phyloP scores from a whole-genome alignment of 2,888 invertebrate genomes.

The Carabus problematicus region DNA sequence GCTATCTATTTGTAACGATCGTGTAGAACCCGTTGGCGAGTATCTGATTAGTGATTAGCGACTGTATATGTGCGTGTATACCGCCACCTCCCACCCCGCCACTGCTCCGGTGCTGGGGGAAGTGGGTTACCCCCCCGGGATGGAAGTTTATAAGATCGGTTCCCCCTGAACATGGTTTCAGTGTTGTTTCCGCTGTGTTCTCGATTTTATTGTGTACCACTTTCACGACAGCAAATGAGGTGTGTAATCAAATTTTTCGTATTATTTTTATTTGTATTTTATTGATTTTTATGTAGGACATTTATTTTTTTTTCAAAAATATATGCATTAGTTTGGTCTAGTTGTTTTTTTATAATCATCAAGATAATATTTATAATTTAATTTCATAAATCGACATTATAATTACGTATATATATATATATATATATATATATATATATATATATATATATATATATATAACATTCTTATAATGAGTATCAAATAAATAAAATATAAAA shows the following conservation, averaged over 20 bases:
- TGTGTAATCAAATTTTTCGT: conserved; percentile 32
- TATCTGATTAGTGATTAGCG: neutral
- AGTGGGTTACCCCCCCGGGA: conserved; percentile 38
- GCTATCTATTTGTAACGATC: conserved; percentile 33
- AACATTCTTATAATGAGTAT: too few species aligned
- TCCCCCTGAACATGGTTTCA: conserved; percentile 29
- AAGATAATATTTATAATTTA: neutral
- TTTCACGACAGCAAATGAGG: conserved; percentile 32
- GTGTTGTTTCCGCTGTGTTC: conserved; percentile 35
- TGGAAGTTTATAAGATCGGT: conserved; percentile 32
- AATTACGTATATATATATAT: neutral
- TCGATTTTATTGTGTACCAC: conserved; percentile 37
- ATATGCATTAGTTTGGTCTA: neutral
- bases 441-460: conserved; percentile 1
- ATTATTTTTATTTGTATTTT: neutral
- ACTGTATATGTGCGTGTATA: neutral
- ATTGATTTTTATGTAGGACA: neutral
- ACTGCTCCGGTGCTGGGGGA: conserved; percentile 14
- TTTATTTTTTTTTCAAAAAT: too few species aligned
- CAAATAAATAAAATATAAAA: too few species aligned
- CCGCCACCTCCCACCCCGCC: neutral
- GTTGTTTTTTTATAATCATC: neutral
- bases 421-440: too few species aligned
- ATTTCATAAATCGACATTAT: neutral
- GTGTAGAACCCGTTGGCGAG: conserved; percentile 8